A percentile compares a stretch with the other conserved stretches of the same genome.
These are phyloP conservation scores for Myopa testacea DNA, from an alignment of 2,888 invertebrate species.

Conservation along the genomic window DNA sequence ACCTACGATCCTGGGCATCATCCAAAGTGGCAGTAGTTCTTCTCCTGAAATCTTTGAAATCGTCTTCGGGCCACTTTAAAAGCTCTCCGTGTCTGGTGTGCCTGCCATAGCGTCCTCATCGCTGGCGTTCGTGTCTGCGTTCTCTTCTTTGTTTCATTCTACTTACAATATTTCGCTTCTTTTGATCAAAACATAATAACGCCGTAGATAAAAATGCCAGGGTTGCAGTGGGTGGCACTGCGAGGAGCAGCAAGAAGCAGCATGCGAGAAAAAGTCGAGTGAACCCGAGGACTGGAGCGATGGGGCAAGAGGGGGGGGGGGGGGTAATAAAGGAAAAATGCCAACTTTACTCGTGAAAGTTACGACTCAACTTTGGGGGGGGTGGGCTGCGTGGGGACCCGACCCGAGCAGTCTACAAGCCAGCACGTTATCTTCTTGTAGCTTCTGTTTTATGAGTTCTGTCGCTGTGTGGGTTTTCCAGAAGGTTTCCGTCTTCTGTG, in stretches of 20 bases:
- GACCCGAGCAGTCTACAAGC: too few species aligned
- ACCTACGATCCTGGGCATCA: too few species aligned
- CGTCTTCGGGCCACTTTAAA: not conserved
- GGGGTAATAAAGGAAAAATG: not conserved
- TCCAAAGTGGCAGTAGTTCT: too few species aligned
- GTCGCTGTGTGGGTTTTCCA: too few species aligned
- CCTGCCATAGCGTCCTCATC: not conserved
- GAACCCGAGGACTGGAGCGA: not conserved
- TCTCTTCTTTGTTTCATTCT: constrained; percentile 1
- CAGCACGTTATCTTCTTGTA: too few species aligned
- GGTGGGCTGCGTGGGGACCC: not conserved
- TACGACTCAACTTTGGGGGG: not conserved
- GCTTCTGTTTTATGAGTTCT: too few species aligned
- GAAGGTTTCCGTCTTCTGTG: too few species aligned
- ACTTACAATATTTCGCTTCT: not conserved
- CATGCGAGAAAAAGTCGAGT: not conserved
- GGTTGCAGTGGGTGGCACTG: constrained; percentile 14
- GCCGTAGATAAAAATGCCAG: constrained; percentile 26
- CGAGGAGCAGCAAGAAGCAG: not conserved
- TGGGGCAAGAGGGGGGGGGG: not conserved
- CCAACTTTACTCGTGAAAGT: not conserved
- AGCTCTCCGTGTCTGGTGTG: not conserved
- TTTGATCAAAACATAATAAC: constrained; percentile 27
- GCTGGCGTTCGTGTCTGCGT: not conserved
- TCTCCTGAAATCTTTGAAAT: not conserved